Evolutionary conservation across 2,113 vertebrate genomes (phyloP), one percentile per base, ranked within the genome.

Genomic region (Alosa alosa): DNA sequence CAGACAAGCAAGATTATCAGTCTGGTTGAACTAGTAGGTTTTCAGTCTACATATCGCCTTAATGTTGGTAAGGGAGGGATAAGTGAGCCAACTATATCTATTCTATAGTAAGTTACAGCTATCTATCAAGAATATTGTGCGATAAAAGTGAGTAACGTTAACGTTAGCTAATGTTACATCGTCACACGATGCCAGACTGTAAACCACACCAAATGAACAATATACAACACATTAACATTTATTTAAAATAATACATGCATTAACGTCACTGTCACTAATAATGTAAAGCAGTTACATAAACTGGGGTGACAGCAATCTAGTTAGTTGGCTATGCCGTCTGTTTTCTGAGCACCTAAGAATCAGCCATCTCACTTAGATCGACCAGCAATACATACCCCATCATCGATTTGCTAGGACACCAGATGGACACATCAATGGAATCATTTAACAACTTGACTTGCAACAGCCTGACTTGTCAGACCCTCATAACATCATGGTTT

Each of bases 401-500:
- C 64, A 72, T 72, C 25, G 64, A 72, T 25, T 72, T 72, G 13
- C 64, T 72, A 9, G 64, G 31, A 72, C 64, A 36, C 64, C 25
- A 11, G 64, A 72, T 72, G 25, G 64, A 72, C 31, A 10, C 64
- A 36, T 72, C 25, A 25, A 31, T 10, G 60, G 31, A 72, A 31
- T 72, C 64, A 31, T 36, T 72, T 36, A 72, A 72, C 64, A 72
- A 9, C 64, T 25, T 15, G 64, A 15, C 72, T 41, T 36, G 72
- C 72, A 36, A 78, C 31, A 36, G 72, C 11, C 72, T 41, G 25
- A 78, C 72, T 39, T 78, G 72, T 41, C 72, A 78, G 25, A 78
- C 72, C 72, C 31, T 78, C 72, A 72, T 72, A 72, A 36, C 64
- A 31, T 31, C 64, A 78, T 78, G 72, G 31, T 78, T 78, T 78